Evolutionary conservation across 2,113 vertebrate genomes (phyloP), one percentile per base, ranked within the genome.

Genomic region (Syngnathus typhle): DNA sequence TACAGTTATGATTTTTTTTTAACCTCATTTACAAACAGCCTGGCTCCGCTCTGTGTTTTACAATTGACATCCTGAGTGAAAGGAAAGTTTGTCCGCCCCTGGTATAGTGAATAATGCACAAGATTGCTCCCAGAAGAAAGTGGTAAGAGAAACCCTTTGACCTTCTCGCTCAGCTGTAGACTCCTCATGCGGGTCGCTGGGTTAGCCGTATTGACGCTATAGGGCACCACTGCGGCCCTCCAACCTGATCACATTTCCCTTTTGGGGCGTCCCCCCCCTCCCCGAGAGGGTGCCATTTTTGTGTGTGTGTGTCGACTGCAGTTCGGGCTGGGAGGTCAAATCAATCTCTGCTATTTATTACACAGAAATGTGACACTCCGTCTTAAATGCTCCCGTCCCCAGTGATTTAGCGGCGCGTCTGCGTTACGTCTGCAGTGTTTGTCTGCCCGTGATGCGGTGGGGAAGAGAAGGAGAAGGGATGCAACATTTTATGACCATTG

Each of bases 321-420:
- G 92, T 94, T 93, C 93, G 72, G 93, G 88, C 93, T 89, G 91
- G 92, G 92, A 94, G 93, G 95, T 92, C 89, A 94, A 95, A 95
- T 95, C 95, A 98, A 96, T 97, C 93, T 85, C 71, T 94, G 93
- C 94, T 95, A 93, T 98, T 98, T 97, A 98, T 98, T 96, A 95
- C 94, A 92, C 90, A 60, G 94, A 98, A 98, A 98, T 92, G 92
- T 93, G 95, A 96, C 94, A 94, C 95, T 90, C 90, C 87, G 87
- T 94, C 92, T 94, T 94, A 97, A 97, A 94, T 92, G 90, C 91
- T 91, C 88, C 91, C 80, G 91, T 95, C 93, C 90, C 91, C 82
- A 91, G 90, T 93, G 93, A 94, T 93, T 95, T 94, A 94, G 88
- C 80, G 89, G 73, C 76, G 89, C 88, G 84, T 89, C 88, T 91